Conservation (phyloP, 2,888 invertebrate species). For the Strigamia maritima region DNA sequence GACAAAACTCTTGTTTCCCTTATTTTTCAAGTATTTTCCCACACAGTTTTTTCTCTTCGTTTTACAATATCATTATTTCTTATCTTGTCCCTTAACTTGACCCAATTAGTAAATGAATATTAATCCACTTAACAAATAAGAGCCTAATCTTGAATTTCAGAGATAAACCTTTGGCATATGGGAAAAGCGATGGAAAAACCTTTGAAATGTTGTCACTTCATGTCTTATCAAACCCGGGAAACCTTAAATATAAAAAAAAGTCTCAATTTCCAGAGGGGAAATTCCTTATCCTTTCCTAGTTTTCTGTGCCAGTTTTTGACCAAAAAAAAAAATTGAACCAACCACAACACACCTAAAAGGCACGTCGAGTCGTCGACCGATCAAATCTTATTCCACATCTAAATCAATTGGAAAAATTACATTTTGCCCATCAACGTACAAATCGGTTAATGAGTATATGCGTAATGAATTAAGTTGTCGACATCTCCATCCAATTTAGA, state of each 20-base stretch:
- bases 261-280: slow-evolving; percentile 23
- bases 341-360: background rate
- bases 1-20: too few relatives aligned
- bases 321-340: background rate
- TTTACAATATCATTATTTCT: too few relatives aligned
- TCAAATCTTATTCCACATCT: background rate
- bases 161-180: background rate
- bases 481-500: background rate
- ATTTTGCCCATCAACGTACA: background rate
- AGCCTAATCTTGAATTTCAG: background rate
- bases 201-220: background rate
- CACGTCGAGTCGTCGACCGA: background rate
- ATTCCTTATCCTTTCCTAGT: slow-evolving; percentile 17
- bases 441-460: background rate
- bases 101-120: background rate
- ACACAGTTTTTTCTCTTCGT: too few relatives aligned
- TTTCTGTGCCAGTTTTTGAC: background rate
- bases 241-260: background rate
- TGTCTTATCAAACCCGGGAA: background rate
- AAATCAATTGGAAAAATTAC: background rate
- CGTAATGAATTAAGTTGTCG: background rate
- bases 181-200: background rate
- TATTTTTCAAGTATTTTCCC: too few relatives aligned
- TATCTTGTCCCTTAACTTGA: too few relatives aligned
- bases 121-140: background rate